Evolutionary conservation across 2,113 vertebrate species (phyloP), one percentile per base, ranked within the genome.

Genomic region (Piaya cayana): DNA sequence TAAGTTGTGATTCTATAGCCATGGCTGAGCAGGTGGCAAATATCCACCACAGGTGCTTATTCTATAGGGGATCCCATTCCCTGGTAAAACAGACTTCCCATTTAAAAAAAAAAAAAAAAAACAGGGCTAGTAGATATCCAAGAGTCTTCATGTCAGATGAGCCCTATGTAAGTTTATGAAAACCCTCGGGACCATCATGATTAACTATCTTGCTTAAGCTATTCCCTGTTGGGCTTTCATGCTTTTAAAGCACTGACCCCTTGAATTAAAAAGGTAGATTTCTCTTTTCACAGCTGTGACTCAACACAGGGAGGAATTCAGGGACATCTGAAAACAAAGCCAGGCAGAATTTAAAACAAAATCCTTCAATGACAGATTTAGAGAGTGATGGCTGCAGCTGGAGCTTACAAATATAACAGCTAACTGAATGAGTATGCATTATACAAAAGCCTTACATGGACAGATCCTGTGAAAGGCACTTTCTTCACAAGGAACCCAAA

Each of bases 281-380:
- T 94, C 92, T 94, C 90, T 95, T 95, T 94, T 95, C 88, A 92
- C 94, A 96, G 95, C 92, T 96, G 95, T 96, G 88, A 90, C 76
- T 95, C 88, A 94, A 90, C 85, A 93, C 36, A 80, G 64, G 62
- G 69, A 95, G 92, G 96, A 95, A 96, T 97, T 96, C 62, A 83
- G 79, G 95, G 76, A 90, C 79, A 92, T 93, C 71, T 95, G 86
- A 95, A 96, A 94, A 91, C 88, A 86, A 95, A 95, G 80, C 56
- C 90, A 93, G 58, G 62, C 88, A 96, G 86, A 96, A 83, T 95
- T 96, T 94, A 96, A 95, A 96, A 95, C 85, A 97, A 96, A 97
- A 96, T 96, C 93, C 85, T 96, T 94, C 94, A 94, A 22, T 81
- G 94, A 94, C 93, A 95, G 76, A 86, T 95, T 93, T 88, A 88